Percentiles rank a stretch among this genome's conserved stretches.
phyloP scores from a whole-genome alignment of 2,113 vertebrate genomes.

The Nerophis lumbriciformis region DNA sequence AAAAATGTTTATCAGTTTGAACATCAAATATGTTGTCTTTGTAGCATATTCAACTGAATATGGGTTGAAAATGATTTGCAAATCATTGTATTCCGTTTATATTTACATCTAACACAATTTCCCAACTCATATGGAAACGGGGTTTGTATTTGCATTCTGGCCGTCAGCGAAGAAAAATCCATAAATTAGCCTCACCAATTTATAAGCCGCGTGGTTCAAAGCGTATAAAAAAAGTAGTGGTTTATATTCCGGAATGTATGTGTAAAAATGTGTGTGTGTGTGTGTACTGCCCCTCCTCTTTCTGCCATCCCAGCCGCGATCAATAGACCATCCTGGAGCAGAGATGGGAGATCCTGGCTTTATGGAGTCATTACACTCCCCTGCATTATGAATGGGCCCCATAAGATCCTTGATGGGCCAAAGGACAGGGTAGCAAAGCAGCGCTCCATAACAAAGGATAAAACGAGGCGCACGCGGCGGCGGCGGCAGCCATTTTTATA shows the following conservation, averaged over 20 bases:
- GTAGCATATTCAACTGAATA: no score
- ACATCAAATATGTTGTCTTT: no score
- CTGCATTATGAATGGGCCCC: slow-evolving; percentile 60
- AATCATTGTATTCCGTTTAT: no score
- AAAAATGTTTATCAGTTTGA: no score
- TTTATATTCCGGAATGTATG: not conserved
- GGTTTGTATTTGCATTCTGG: no score
- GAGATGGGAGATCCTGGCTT: slow-evolving; percentile 47
- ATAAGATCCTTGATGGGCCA: slow-evolving; percentile 44
- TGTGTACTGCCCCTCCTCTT: slow-evolving; percentile 14
- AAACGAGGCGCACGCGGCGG: slow-evolving; percentile 23
- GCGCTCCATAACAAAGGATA: slow-evolving; percentile 42
- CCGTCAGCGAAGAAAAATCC: no score
- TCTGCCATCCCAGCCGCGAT: slow-evolving; percentile 41
- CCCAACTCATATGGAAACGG: no score
- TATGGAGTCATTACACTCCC: slow-evolving; percentile 65
- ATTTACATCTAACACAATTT: no score
- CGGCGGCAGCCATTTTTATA: slow-evolving; percentile 43
- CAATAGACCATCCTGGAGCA: slow-evolving; percentile 55
- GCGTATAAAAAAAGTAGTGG: no score
- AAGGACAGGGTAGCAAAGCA: slow-evolving; percentile 47
- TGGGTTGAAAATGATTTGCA: no score
- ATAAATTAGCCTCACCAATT: no score
- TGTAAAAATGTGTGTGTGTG: slow-evolving; percentile 2
- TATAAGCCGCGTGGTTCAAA: no score